Percentiles rank a stretch among this genome's conserved stretches.
phyloP scores from a whole-genome alignment of 1,140 invertebrate genomes.

The Aphelinus certus region DNA sequence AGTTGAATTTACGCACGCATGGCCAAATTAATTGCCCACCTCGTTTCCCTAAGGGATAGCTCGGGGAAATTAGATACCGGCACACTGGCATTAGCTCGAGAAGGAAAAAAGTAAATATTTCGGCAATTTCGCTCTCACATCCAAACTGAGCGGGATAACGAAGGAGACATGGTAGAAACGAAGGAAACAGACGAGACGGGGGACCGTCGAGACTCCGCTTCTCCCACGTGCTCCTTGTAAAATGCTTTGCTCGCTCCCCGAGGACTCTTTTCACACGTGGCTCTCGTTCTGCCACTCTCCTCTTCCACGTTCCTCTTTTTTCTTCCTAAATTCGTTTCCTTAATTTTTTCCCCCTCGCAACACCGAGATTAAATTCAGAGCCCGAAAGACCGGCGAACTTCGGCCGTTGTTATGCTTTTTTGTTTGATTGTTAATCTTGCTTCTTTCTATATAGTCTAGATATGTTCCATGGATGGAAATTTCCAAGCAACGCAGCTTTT shows the following conservation, averaged over 20 bases:
- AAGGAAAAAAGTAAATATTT: conserved; percentile 2
- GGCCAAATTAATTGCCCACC: too few species aligned
- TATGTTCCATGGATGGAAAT: too few species aligned
- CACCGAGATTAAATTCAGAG: not conserved
- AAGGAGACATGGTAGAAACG: not conserved
- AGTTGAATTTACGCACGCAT: too few species aligned
- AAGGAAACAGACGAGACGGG: not conserved
- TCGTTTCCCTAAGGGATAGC: too few species aligned
- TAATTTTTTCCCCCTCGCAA: not conserved
- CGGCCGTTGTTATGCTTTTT: not conserved
- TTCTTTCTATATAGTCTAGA: too few species aligned
- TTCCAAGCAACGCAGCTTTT: too few species aligned
- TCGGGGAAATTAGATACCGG: too few species aligned
- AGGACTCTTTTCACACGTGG: not conserved
- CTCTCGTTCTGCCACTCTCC: not conserved
- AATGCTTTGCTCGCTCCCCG: conserved; percentile 10
- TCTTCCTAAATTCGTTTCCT: not conserved
- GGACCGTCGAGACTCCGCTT: not conserved
- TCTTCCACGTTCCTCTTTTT: not conserved
- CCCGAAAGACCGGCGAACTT: not conserved
- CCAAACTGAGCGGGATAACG: not conserved
- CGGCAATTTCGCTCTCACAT: not conserved
- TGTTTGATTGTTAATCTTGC: too few species aligned
- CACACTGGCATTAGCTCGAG: not conserved
- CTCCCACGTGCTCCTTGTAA: conserved; percentile 1